Evolutionary conservation across 2,888 invertebrate genomes (phyloP).

Genomic region (Plebejus anna): DNA sequence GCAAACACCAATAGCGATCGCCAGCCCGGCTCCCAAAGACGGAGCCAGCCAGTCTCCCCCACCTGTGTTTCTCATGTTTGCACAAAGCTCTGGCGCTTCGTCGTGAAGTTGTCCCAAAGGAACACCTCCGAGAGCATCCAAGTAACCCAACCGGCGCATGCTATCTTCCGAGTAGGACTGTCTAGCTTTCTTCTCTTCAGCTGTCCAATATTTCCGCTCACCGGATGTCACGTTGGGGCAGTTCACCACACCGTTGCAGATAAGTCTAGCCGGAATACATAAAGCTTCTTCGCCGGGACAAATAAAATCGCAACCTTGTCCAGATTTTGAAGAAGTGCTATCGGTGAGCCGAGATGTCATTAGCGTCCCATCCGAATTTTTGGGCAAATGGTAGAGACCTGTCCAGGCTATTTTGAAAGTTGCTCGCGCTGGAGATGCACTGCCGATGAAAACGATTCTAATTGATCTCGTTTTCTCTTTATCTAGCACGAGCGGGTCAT

Average conservation of each 20-base stretch:
- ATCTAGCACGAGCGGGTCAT: slow-evolving; percentile 78
- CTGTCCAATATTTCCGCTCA: slow-evolving; percentile 73
- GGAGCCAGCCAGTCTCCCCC: slow-evolving; percentile 82
- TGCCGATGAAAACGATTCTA: slow-evolving; percentile 86
- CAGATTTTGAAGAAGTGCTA: slow-evolving; percentile 63
- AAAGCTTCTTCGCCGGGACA: slow-evolving; percentile 91
- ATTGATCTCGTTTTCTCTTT: slow-evolving; percentile 82
- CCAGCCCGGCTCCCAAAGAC: slow-evolving; percentile 81
- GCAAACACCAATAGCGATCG: slow-evolving; percentile 76
- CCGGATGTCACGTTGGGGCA: slow-evolving; percentile 86
- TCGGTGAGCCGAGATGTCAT: slow-evolving; percentile 89
- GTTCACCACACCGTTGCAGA: slow-evolving; percentile 93
- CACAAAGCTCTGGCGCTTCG: slow-evolving; percentile 88
- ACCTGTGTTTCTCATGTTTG: slow-evolving; percentile 68
- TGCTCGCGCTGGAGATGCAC: slow-evolving; percentile 89
- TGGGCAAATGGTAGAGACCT: slow-evolving; percentile 90
- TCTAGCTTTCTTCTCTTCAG: slow-evolving; percentile 72
- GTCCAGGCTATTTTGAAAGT: slow-evolving; percentile 95
- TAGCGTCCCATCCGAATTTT: slow-evolving; percentile 89
- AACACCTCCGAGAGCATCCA: slow-evolving; percentile 66
- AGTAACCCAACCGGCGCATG: slow-evolving; percentile 79
- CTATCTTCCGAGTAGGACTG: slow-evolving; percentile 81
- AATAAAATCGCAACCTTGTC: slow-evolving; percentile 88
- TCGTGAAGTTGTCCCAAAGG: slow-evolving; percentile 82
- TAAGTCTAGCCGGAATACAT: slow-evolving; percentile 90